Evolutionary conservation across 2,113 vertebrate genomes (phyloP).

Genomic region (Diadophis punctatus): DNA sequence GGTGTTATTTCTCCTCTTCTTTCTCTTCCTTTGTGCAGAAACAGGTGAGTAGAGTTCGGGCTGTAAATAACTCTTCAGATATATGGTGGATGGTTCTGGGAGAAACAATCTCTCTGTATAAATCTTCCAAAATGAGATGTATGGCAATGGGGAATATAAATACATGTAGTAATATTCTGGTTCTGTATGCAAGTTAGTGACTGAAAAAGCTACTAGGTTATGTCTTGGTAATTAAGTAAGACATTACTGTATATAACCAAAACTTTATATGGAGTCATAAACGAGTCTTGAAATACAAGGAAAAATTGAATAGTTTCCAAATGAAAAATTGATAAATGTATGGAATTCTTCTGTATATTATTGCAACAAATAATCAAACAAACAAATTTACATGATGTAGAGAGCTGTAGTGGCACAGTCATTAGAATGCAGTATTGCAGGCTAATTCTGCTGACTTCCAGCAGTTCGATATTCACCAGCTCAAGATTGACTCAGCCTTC

Average conservation of each 20-base stretch:
- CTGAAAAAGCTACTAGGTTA: not conserved
- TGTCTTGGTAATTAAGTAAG: not conserved
- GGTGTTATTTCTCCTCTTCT: not conserved
- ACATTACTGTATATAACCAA: not conserved
- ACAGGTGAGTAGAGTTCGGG: not conserved
- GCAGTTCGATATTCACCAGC: no score
- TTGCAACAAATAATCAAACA: not conserved
- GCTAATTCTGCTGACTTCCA: not conserved
- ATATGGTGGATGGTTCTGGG: not conserved
- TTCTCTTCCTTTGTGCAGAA: not conserved
- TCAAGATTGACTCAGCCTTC: no score
- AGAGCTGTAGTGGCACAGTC: not conserved
- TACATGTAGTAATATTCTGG: not conserved
- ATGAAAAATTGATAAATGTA: not conserved
- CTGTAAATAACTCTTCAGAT: not conserved
- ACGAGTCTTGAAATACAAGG: not conserved
- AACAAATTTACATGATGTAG: not conserved
- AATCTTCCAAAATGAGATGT: not conserved
- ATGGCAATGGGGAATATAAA: not conserved
- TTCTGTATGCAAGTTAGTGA: not conserved
- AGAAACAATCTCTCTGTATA: no score
- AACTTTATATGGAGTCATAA: not conserved
- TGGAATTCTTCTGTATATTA: not conserved
- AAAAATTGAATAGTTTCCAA: not conserved
- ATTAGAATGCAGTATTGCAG: not conserved